These are phyloP conservation scores for Leiothrix lutea DNA, from an alignment of 2,113 vertebrate genomes.

Conservation along the genomic window DNA sequence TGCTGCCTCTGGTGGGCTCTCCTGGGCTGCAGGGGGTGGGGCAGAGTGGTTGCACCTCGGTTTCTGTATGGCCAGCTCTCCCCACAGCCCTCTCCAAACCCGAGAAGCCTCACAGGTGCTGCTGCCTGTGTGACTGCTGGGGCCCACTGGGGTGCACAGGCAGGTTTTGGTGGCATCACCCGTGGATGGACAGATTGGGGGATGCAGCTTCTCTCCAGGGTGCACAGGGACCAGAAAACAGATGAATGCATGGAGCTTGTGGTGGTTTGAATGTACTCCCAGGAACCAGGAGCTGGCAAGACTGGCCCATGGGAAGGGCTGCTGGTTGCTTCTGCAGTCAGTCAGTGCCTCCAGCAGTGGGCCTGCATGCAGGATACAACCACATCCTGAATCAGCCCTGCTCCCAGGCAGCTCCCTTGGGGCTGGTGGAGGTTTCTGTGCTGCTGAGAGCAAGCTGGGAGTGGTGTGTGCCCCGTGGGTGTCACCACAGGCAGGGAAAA, in stretches of 20 bases:
- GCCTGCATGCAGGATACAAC: fast-evolving
- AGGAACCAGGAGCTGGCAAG: neutral
- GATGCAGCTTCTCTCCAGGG: neutral
- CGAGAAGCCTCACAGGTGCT: fast-evolving
- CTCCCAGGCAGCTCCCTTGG: neutral
- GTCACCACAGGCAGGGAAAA: neutral
- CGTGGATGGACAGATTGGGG: fast-evolving
- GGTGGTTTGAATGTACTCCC: neutral
- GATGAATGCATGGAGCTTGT: fast-evolving
- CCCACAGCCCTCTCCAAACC: neutral
- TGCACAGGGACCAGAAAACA: fast-evolving
- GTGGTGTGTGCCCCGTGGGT: fast-evolving
- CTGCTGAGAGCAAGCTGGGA: neutral
- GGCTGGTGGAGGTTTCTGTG: neutral
- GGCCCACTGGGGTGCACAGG: fast-evolving
- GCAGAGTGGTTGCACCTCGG: neutral
- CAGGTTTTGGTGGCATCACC: neutral
- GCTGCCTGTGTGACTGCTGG: neutral
- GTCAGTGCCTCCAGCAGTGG: neutral
- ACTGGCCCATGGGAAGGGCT: neutral
- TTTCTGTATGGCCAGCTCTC: neutral
- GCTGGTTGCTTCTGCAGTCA: neutral
- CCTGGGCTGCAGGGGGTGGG: neutral
- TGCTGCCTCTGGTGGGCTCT: neutral
- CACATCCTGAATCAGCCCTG: fast-evolving